These are phyloP conservation scores for Netelia virgata DNA, from an alignment of 2,888 invertebrate genomes.

Conservation along the genomic window DNA sequence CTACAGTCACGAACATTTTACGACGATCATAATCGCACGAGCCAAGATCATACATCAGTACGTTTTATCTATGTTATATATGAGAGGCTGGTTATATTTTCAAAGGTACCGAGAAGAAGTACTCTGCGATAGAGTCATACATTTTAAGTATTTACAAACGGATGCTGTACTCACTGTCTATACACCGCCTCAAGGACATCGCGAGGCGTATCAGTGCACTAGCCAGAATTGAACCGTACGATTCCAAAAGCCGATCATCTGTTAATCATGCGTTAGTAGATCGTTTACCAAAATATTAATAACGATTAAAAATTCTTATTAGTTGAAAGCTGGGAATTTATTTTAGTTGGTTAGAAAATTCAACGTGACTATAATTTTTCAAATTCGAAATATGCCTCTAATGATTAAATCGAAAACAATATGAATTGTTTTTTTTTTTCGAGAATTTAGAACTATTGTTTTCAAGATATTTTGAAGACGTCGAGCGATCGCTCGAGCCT, in stretches of 20 bases:
- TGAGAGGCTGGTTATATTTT: not conserved
- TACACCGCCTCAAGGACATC: constrained; percentile 89
- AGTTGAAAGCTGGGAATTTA: constrained; percentile 5
- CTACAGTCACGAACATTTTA: constrained; percentile 18
- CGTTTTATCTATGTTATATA: not conserved
- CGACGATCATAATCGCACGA: constrained; percentile 24
- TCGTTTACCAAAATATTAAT: constrained; percentile 43
- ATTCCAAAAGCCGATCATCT: constrained; percentile 85
- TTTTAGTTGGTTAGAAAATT: not conserved
- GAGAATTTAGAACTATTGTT: not conserved
- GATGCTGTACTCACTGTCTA: constrained; percentile 88
- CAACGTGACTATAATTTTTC: not conserved
- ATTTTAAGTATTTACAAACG: not conserved
- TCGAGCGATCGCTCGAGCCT: not conserved
- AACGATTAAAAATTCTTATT: not conserved
- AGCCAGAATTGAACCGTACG: constrained; percentile 88
- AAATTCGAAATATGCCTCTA: not conserved
- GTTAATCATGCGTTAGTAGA: constrained; percentile 77
- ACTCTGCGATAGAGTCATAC: constrained; percentile 8
- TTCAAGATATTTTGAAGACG: not conserved
- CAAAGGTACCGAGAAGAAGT: constrained; percentile 29
- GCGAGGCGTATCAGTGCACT: constrained; percentile 88
- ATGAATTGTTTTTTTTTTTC: not conserved
- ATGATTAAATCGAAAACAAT: too few relatives aligned
- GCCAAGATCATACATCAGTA: constrained; percentile 36